Conservation (phyloP, 1,140 invertebrate species). For the Campoletis sonorensis region DNA sequence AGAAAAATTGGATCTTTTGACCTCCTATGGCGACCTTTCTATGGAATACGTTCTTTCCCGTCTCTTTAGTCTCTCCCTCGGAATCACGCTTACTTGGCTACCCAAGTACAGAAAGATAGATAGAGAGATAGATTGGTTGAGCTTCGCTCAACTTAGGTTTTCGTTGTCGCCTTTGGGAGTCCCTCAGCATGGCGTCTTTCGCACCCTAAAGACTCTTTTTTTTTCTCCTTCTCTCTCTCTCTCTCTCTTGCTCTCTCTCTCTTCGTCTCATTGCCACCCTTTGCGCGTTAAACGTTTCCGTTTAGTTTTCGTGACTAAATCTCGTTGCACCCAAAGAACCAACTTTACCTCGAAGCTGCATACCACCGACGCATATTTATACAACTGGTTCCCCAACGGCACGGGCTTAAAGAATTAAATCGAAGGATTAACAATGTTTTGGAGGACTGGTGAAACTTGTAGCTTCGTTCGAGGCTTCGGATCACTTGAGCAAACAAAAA, state of each 20-base stretch:
- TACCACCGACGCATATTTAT: neutral
- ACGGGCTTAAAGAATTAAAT: neutral
- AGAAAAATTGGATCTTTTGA: slow-evolving; percentile 15
- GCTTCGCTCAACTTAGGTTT: slow-evolving; percentile 5
- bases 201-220: neutral
- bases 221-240: neutral
- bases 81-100: slow-evolving; percentile 23
- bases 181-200: slow-evolving; percentile 10
- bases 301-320: slow-evolving; percentile 20
- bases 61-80: slow-evolving; percentile 14
- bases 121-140: too few relatives aligned
- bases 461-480: too few relatives aligned
- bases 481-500: too few relatives aligned
- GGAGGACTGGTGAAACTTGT: too few relatives aligned
- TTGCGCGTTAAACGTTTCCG: slow-evolving; percentile 21
- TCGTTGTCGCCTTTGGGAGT: slow-evolving; percentile 7
- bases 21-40: neutral
- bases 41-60: neutral
- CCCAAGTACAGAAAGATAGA: neutral
- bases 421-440: neutral
- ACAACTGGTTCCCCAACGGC: too few relatives aligned
- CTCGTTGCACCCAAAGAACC: neutral
- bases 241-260: too few relatives aligned
- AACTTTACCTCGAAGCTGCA: neutral
- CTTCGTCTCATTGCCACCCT: neutral